Conservation (phyloP, 2,888 invertebrate species). For the Mellilla xanthometata region DNA sequence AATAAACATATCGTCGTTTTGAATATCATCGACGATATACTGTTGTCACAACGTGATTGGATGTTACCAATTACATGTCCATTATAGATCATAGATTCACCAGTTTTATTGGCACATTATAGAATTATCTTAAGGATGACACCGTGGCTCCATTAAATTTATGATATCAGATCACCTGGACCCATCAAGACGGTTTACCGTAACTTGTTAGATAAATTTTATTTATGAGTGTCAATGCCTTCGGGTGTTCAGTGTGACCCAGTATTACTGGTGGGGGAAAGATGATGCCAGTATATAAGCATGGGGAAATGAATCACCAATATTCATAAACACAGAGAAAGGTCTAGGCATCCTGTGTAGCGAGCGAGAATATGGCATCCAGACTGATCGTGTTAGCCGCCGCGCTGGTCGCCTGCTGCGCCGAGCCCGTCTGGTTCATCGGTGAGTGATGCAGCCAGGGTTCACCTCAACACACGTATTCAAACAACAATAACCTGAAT, state of each 20-base stretch:
- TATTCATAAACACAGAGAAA: slow-evolving; percentile 65
- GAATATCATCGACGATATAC: neutral
- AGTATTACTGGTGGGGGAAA: slow-evolving; percentile 62
- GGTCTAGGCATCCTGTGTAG: slow-evolving; percentile 46
- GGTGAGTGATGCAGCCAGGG: slow-evolving; percentile 39
- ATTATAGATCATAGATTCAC: slow-evolving; percentile 1
- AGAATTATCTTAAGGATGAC: slow-evolving; percentile 39
- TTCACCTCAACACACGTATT: slow-evolving; percentile 12
- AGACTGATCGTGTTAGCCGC: slow-evolving; percentile 55
- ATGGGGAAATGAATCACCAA: slow-evolving; percentile 62
- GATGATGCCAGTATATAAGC: slow-evolving; percentile 66
- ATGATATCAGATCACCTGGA: slow-evolving; percentile 52
- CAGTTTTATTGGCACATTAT: slow-evolving; percentile 39
- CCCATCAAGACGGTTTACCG: slow-evolving; percentile 62
- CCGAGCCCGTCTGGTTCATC: slow-evolving; percentile 55
- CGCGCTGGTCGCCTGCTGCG: slow-evolving; percentile 48
- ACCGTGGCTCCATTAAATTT: slow-evolving; percentile 43
- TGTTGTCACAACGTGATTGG: slow-evolving; percentile 8
- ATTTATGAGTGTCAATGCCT: slow-evolving; percentile 68
- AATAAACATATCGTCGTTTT: neutral
- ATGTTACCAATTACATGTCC: slow-evolving; percentile 7
- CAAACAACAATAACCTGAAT: slow-evolving; percentile 6
- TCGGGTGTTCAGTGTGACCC: slow-evolving; percentile 56
- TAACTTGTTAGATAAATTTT: slow-evolving; percentile 58
- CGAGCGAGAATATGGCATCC: slow-evolving; percentile 51